Conservation (phyloP, 2,797 vertebrate species). For the Sternotherus odoratus region DNA sequence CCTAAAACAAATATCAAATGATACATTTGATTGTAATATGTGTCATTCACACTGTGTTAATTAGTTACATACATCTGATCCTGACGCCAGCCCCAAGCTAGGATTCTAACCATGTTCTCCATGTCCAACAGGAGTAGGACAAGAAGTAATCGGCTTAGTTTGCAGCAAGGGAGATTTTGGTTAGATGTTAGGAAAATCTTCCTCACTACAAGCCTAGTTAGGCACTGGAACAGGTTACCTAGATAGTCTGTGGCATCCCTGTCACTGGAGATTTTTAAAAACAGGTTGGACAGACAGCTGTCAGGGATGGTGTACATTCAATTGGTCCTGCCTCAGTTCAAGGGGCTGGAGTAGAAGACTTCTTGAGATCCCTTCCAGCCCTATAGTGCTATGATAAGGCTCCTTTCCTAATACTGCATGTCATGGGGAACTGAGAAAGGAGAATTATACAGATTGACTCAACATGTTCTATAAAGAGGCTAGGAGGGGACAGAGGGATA, state of each 20-base stretch:
- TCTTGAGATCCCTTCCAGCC: not conserved
- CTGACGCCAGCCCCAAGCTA: not conserved
- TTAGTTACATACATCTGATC: not conserved
- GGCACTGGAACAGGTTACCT: not conserved
- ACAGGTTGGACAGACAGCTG: not conserved
- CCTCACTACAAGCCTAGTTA: not conserved
- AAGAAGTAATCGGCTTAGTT: not conserved
- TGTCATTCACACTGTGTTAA: fast-evolving
- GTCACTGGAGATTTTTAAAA: not conserved
- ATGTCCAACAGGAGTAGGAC: not conserved
- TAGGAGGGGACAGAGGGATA: not conserved
- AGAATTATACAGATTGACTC: not conserved
- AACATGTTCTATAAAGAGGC: not conserved
- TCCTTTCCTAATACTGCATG: not conserved
- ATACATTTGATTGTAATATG: not conserved
- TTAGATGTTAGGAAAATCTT: not conserved
- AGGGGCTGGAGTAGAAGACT: not conserved
- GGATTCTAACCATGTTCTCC: not conserved
- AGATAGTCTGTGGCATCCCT: not conserved
- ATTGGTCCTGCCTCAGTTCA: not conserved
- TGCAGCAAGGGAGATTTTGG: not conserved
- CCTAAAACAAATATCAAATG: not conserved
- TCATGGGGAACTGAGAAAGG: not conserved
- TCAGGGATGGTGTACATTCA: not conserved
- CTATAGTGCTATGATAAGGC: not conserved